These are phyloP conservation scores for Pectinophora gossypiella DNA, from an alignment of 1,140 invertebrate genomes.

Conservation along the genomic window DNA sequence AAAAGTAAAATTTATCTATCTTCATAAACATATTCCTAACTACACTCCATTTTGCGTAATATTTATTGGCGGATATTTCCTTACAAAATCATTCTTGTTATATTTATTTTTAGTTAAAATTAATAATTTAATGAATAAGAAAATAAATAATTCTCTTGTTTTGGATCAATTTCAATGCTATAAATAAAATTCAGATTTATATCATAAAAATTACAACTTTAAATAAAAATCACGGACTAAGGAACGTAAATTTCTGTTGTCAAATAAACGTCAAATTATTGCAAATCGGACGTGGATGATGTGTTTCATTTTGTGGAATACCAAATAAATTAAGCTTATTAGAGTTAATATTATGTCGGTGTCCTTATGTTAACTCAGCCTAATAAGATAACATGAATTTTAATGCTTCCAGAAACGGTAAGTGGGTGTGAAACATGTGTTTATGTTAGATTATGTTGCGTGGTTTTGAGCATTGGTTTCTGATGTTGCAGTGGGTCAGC, in stretches of 20 bases:
- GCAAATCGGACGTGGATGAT: slow-evolving; percentile 53
- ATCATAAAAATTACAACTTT: neutral
- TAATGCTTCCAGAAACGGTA: slow-evolving; percentile 68
- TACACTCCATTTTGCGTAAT: too few species aligned
- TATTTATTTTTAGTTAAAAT: too few species aligned
- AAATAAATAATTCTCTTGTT: too few species aligned
- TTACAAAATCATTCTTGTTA: too few species aligned
- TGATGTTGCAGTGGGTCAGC: slow-evolving; percentile 38
- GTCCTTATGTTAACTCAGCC: slow-evolving; percentile 20
- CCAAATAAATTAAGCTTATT: slow-evolving; percentile 26
- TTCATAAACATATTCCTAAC: too few species aligned
- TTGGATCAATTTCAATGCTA: too few species aligned
- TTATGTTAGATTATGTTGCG: neutral
- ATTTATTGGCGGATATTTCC: too few species aligned
- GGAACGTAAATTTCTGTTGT: neutral
- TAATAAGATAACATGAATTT: slow-evolving; percentile 53
- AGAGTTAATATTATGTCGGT: slow-evolving; percentile 42
- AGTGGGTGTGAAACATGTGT: slow-evolving; percentile 3
- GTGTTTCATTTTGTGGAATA: slow-evolving; percentile 48
- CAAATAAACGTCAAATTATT: slow-evolving; percentile 7
- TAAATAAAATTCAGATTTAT: too few species aligned
- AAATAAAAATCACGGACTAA: neutral
- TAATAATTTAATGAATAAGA: too few species aligned
- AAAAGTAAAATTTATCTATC: too few species aligned
- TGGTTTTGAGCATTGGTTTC: slow-evolving; percentile 12